Base-by-base conservation (phyloP, 2,888 invertebrate genomes). In the Allophyes oxyacanthae region DNA sequence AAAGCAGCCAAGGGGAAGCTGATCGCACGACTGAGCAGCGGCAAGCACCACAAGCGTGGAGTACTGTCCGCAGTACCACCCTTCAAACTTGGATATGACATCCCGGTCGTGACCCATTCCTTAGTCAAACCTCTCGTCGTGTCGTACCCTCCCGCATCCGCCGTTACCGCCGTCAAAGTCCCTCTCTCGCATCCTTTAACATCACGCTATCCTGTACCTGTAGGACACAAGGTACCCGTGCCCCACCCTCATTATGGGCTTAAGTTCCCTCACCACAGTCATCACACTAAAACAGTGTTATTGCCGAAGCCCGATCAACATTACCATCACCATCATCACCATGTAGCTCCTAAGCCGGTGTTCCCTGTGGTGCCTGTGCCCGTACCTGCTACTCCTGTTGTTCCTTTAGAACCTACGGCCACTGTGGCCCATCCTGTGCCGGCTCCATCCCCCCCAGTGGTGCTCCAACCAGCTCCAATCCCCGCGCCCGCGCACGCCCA, bases 51-150 rank as follows among this genome's bases (percentile, higher is more conserved):
- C 75, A 94, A 94, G 72, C 84, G 92, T 8, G 93, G 94, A 55
- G 84, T 90, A 10, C 79, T 90, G 40, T 87, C 91, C 8, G 64
- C 82, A 4, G 82, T 94, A n/a, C 94, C 94, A 0, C 85, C 94
- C 2, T 94, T 84, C 80, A 94, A 94, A 57, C 84, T 92, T 6
- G 94, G 94, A 32, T 88, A 94, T 57, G 94, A 94, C 63, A 90
- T 94, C 42, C 94, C 94, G 0, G 86, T 79, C 6, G 91, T 94
- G 11, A 90, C 92, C 0, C 94, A 94, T 71, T 94, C 94, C 0
- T 81, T 94, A 7, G 77, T 94, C 11, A 94, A 94, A 67, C 94
- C 94, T 0, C 63, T 94, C 6, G 89, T 94, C 9, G 93, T 94
- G 0, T 86, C 88, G 0, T 94, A 94, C 64, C 94, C 94, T 0